A percentile compares a stretch with the other conserved stretches of the same genome.
phyloP scores from a whole-genome alignment of 53 echinoderm and acorn worm genomes.

The Crossaster papposus region DNA sequence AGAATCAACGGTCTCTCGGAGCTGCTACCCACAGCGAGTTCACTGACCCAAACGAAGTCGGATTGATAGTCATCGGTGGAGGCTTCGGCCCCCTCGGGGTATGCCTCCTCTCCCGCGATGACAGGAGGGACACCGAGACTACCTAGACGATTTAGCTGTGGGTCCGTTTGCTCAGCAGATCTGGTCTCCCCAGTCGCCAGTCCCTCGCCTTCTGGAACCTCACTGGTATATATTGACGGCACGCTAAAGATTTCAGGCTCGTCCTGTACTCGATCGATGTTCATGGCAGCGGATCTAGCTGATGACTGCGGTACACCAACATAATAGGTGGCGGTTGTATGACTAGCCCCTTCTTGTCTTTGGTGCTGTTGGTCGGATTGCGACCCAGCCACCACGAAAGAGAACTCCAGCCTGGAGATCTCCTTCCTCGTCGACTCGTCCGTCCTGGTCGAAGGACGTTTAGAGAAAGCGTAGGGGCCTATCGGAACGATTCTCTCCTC shows the following conservation, averaged over 20 bases:
- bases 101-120: conserved; percentile 69
- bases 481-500: conserved; percentile 53
- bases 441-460: background rate
- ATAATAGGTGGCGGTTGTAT: background rate
- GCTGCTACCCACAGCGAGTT: conserved; percentile 4
- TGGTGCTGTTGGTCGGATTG: background rate
- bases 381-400: background rate
- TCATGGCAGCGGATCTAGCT: background rate
- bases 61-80: background rate
- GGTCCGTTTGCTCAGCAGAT: background rate
- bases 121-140: conserved; percentile 82
- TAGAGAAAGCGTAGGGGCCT: background rate
- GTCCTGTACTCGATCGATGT: too few relatives aligned
- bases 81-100: conserved; percentile 37
- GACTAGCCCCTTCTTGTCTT: background rate
- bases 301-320: background rate
- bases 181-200: background rate
- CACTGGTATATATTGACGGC: conserved; percentile 1
- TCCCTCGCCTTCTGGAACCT: background rate
- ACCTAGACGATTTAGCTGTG: conserved; percentile 37
- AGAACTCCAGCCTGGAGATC: conserved; percentile 49
- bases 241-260: background rate
- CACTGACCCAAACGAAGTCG: conserved; percentile 30
- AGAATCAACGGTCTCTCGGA: conserved; percentile 26
- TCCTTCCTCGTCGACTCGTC: conserved; percentile 16